Base-by-base conservation (phyloP, 53 echinoderm and acorn worm genomes). In the Stichopus horrens region DNA sequence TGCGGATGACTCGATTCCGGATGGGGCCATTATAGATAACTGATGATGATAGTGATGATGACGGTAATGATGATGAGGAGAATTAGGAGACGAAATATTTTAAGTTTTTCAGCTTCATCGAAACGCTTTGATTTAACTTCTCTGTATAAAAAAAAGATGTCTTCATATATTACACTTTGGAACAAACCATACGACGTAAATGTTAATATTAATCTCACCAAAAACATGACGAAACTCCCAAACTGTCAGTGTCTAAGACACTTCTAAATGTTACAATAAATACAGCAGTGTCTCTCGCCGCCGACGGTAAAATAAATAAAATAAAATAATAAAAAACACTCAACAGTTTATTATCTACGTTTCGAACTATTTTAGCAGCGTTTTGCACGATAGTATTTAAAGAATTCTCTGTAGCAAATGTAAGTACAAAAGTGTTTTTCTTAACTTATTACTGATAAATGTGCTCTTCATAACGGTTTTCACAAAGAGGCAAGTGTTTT, bases 101-200 rank as follows among this genome's bases (percentile, higher is more conserved):
- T 37, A 37, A 37, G 37, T 37, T 37, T 37, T 37, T 37, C 37
- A 37, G 37, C 37, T 37, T 37, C 37, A 37, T 37, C 37, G 37
- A 37, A 37, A 37, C 37, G 2, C 37, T 37, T 37, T 37, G 1
- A 37, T 37, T 37, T 37, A 37, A 37, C 37, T 37, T 37, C 37
- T 71, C 19, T 71, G 71, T 71, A 71, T 71, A 71, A 71, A 71
- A 71, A 37, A 55, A 14, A 21, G 20, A 18, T 57, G 56, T 81
- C 58, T 20, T 57, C 53, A 53, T 54, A 57, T 79, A 57, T 58
- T 81, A 81, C 81, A 81, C 81, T 81, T 81, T 81, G 81, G 81
- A 57, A 81, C 81, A 21, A 81, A 21, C 19, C 58, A 81, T 53
- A 81, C 81, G 19, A 81, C 81, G 57, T 57, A 55, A 56, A 58